Evolutionary conservation across 2,888 invertebrate species (phyloP), one percentile per base, ranked within the genome.

Genomic region (Hesperia comma): DNA sequence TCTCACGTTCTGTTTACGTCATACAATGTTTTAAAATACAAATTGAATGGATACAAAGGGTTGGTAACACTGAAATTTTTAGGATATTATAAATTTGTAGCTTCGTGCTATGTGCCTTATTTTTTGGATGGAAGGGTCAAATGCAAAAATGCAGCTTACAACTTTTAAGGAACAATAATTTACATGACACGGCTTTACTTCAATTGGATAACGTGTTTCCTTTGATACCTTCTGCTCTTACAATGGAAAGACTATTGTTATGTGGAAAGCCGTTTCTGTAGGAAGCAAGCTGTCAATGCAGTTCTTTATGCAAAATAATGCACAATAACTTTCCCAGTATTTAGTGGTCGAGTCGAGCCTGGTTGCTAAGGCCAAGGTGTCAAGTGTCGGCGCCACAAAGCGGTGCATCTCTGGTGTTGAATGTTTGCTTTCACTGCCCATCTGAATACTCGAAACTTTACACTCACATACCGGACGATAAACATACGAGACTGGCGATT

Each of bases 391-490:
- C 79, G 79, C 78, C 80, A 83, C 85, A 83, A 84, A 81, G 86
- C 87, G 84, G 85, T 84, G 86, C 63, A 57, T 63, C 63, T 40
- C 63, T 37, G 33, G 33, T 85, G 83, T 85, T 85, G 82, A 86
- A 82, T 77, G 86, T 90, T 86, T 86, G 90, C 90, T 92, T 90
- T 91, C 91, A 85, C 90, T 86, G 79, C 71, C 79, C 76, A 79
- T 80, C 79, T 85, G 83, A 85, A 87, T 82, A 83, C 81, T 80
- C 78, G 90, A 85, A 88, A 90, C 83, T 79, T 79, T 82, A 90
- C 85, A 87, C 88, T 84, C 81, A 82, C 83, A 70, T 73, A 72
- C 70, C 67, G 73, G 80, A 15, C n/a, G 81, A 81, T 80, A 79
- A 71, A 72, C 72, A 72, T 62, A 70, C 58, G 69, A 72, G 14